Conservation (phyloP, 2,888 invertebrate species). For the Bruchidius siliquastri region DNA sequence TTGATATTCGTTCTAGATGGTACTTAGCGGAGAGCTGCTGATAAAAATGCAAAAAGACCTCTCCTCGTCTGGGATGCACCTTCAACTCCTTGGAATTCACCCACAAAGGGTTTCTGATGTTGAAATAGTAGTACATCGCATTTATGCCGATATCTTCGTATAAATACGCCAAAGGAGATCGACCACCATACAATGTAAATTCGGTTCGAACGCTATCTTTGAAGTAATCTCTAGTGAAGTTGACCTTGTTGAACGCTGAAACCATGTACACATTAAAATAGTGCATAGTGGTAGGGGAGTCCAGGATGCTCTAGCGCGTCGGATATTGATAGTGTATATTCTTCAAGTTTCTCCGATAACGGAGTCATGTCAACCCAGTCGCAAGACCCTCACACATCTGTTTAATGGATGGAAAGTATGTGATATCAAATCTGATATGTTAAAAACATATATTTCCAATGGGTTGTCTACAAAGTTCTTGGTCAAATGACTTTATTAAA, state of each 20-base stretch:
- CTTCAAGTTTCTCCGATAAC: too few relatives aligned
- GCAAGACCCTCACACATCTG: too few relatives aligned
- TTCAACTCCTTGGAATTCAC: constrained; percentile 49
- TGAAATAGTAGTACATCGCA: constrained; percentile 57
- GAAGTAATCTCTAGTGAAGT: not conserved
- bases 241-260: not conserved
- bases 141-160: constrained; percentile 62
- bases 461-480: too few relatives aligned
- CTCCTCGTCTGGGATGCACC: constrained; percentile 57
- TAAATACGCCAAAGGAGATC: not conserved
- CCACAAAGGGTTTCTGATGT: constrained; percentile 61
- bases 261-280: too few relatives aligned
- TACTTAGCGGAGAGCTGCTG: constrained; percentile 67
- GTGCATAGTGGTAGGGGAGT: too few relatives aligned
- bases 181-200: not conserved
- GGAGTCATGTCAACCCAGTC: too few relatives aligned
- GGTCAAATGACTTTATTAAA: too few relatives aligned
- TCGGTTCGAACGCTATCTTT: not conserved
- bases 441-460: too few relatives aligned
- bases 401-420: too few relatives aligned
- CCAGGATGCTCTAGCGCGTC: too few relatives aligned
- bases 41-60: constrained; percentile 59
- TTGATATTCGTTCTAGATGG: constrained; percentile 66
- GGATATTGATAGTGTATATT: too few relatives aligned
- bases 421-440: too few relatives aligned